Conservation (phyloP, 1,140 invertebrate species). For the Aphelinus certus region DNA sequence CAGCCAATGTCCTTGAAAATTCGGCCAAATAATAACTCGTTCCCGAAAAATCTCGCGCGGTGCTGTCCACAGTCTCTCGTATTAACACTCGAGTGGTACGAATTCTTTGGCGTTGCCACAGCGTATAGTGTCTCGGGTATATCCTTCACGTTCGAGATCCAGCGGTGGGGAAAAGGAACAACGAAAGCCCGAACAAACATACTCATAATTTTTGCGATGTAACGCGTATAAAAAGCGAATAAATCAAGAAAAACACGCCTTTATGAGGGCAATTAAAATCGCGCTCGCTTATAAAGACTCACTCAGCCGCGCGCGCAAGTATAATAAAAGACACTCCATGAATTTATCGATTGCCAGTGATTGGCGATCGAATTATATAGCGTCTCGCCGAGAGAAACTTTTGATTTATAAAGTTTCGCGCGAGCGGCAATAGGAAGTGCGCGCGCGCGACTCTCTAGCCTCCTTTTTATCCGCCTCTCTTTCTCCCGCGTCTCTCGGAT, state of each 20-base stretch:
- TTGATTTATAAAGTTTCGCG: slow-evolving; percentile 26
- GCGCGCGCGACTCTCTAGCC: background rate
- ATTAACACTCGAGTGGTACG: too few relatives aligned
- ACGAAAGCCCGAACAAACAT: background rate
- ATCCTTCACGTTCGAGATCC: too few relatives aligned
- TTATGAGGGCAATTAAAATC: slow-evolving; percentile 29
- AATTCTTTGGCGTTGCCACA: too few relatives aligned
- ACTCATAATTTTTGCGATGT: slow-evolving; percentile 18
- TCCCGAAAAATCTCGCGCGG: too few relatives aligned
- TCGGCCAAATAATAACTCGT: too few relatives aligned
- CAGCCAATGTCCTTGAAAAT: too few relatives aligned
- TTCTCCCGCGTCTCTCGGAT: background rate
- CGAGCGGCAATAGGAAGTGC: slow-evolving; percentile 23
- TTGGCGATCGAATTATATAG: slow-evolving; percentile 11
- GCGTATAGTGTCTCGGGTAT: too few relatives aligned
- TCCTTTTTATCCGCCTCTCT: background rate
- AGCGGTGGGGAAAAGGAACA: background rate
- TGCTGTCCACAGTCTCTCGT: too few relatives aligned
- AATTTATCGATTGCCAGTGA: slow-evolving; percentile 29
- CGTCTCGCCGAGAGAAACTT: slow-evolving; percentile 8
- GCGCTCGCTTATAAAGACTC: slow-evolving; percentile 17
- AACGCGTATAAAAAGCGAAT: background rate
- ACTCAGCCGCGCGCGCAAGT: background rate
- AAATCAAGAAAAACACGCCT: slow-evolving; percentile 21
- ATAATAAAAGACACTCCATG: slow-evolving; percentile 17